phyloP scores from a whole-genome alignment of 2,113 vertebrate species.

The Conger conger region DNA sequence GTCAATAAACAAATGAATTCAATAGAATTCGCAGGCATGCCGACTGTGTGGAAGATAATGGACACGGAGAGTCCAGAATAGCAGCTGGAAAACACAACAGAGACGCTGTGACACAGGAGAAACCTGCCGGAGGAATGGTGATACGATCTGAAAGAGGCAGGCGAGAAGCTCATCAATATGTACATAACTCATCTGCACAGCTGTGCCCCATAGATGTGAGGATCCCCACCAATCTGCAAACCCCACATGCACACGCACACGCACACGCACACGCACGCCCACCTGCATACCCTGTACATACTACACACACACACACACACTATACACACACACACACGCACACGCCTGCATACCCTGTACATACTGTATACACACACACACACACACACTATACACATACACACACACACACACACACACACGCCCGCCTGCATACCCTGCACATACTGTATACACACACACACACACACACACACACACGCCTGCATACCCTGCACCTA shows the following conservation, averaged over 20 bases:
- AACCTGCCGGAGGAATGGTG: not conserved
- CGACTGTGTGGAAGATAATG: not conserved
- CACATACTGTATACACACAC: too few species aligned
- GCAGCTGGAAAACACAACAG: not conserved
- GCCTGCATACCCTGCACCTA: too few species aligned
- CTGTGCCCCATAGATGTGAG: not conserved
- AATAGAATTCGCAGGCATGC: not conserved
- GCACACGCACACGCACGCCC: not conserved
- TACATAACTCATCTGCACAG: not conserved
- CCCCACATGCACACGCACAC: not conserved
- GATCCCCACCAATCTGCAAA: not conserved
- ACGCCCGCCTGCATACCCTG: not conserved
- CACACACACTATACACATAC: not conserved
- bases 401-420: not conserved
- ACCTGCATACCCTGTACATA: too few species aligned
- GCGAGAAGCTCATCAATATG: not conserved
- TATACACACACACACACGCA: not conserved
- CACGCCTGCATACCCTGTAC: too few species aligned
- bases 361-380: not conserved
- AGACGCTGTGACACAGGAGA: not conserved
- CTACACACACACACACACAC: too few species aligned
- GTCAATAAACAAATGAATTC: too few species aligned
- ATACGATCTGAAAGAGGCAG: not conserved
- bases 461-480: not conserved
- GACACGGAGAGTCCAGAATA: not conserved